phyloP scores from a whole-genome alignment of 2,113 vertebrate species.

The Lota lota region DNA sequence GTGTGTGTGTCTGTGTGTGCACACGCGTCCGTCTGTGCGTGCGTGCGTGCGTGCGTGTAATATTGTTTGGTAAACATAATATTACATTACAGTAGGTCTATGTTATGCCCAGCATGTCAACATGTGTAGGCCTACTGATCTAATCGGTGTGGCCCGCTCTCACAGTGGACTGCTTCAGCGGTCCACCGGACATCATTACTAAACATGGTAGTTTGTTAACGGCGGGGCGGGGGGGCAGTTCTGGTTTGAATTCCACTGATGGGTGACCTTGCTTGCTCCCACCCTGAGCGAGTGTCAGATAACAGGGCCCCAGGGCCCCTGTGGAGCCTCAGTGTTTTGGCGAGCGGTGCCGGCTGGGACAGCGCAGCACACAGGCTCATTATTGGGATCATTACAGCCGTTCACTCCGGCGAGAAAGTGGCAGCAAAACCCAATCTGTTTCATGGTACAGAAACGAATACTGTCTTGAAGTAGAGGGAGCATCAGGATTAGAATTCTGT shows the following conservation, averaged over 20 bases:
- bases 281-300: background rate
- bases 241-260: background rate
- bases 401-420: too few relatives aligned
- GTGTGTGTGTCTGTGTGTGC: background rate
- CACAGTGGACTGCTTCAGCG: slow-evolving; percentile 16
- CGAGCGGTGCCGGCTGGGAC: slow-evolving; percentile 9
- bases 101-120: background rate
- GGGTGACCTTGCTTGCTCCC: background rate
- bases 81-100: background rate
- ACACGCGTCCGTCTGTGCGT: background rate
- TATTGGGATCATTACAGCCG: background rate
- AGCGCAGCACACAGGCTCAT: slow-evolving; percentile 2
- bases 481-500: too few relatives aligned
- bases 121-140: background rate
- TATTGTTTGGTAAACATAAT: too few relatives aligned
- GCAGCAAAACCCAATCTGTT: too few relatives aligned
- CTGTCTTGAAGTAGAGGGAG: background rate
- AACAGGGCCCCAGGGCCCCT: background rate
- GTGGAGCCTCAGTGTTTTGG: background rate
- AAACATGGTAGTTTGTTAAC: background rate
- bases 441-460: background rate
- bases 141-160: slow-evolving; percentile 1
- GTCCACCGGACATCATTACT: background rate
- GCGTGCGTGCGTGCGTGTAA: background rate
- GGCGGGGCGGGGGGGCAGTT: slow-evolving; percentile 9